Percentiles rank a stretch among this genome's conserved stretches.
These are phyloP conservation scores for Aphelenchoides avenae DNA, from an alignment of 1,140 invertebrate genomes.

Conservation along the genomic window DNA sequence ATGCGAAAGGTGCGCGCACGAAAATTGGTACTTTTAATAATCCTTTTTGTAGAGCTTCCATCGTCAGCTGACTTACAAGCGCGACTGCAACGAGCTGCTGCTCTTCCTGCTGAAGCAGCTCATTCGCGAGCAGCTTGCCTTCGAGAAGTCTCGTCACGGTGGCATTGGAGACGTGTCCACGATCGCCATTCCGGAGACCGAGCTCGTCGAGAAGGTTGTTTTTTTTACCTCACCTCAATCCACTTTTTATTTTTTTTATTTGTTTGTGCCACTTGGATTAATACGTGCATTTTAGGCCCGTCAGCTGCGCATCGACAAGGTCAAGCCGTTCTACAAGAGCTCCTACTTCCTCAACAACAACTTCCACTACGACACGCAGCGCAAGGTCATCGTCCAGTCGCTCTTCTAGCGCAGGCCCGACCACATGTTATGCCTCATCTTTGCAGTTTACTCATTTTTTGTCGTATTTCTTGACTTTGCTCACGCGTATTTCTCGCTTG, in stretches of 20 bases:
- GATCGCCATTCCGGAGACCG: slow-evolving; percentile 84
- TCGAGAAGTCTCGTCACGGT: slow-evolving; percentile 65
- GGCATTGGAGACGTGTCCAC: slow-evolving; percentile 32
- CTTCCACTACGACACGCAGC: slow-evolving; percentile 77
- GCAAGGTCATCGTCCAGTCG: slow-evolving; percentile 76
- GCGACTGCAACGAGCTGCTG: slow-evolving; percentile 90
- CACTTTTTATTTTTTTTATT: slow-evolving; percentile 7
- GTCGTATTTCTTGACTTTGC: too few species aligned
- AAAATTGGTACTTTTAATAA: slow-evolving; percentile 27
- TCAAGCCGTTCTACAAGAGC: slow-evolving; percentile 86
- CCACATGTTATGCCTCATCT: too few species aligned
- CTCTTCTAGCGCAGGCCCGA: too few species aligned
- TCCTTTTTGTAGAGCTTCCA: slow-evolving; percentile 74
- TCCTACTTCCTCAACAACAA: slow-evolving; percentile 83
- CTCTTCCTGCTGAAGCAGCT: slow-evolving; percentile 91
- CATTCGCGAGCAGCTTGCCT: slow-evolving; percentile 81
- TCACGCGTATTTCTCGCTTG: too few species aligned
- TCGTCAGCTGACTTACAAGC: slow-evolving; percentile 84
- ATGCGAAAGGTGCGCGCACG: slow-evolving; percentile 75
- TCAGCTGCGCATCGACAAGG: slow-evolving; percentile 82
- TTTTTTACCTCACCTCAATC: not conserved
- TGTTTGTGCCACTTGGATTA: too few species aligned
- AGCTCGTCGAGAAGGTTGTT: slow-evolving; percentile 75
- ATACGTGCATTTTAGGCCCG: slow-evolving; percentile 73
- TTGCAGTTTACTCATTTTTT: too few species aligned